A percentile compares a stretch with the other conserved stretches of the same genome.
Conservation (phyloP, 2,113 vertebrate genomes). For the Argyrosomus japonicus region DNA sequence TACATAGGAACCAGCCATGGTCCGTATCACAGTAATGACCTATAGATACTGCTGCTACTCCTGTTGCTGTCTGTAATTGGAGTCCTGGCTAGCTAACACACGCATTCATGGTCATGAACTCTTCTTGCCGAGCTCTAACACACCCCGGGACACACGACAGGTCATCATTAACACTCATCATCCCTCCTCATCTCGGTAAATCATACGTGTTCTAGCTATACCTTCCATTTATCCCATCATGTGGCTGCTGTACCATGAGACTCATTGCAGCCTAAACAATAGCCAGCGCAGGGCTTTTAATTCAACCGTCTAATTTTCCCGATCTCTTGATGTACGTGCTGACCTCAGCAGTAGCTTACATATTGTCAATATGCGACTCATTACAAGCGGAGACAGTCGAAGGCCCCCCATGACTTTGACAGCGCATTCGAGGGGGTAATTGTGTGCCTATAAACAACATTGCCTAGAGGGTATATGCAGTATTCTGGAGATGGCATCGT, state of each 20-base stretch:
- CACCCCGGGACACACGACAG: slow-evolving; percentile 30
- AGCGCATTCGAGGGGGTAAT: slow-evolving; percentile 38
- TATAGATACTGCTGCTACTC: slow-evolving; percentile 73
- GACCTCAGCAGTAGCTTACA: slow-evolving; percentile 49
- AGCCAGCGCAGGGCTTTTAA: slow-evolving; percentile 15
- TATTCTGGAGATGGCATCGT: slow-evolving; percentile 33
- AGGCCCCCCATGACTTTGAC: slow-evolving; percentile 29
- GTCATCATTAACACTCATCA: slow-evolving; percentile 57
- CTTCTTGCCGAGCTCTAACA: slow-evolving; percentile 5
- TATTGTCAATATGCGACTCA: slow-evolving; percentile 51
- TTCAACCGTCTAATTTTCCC: slow-evolving; percentile 38
- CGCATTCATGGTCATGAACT: slow-evolving; percentile 36
- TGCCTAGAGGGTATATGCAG: slow-evolving; percentile 36
- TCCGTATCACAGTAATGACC: slow-evolving; percentile 77
- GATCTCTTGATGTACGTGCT: slow-evolving; percentile 31
- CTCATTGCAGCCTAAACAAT: slow-evolving; percentile 33
- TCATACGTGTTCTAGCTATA: background rate
- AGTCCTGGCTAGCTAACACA: slow-evolving; percentile 36
- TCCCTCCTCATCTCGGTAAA: slow-evolving; percentile 39
- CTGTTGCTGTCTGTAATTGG: slow-evolving; percentile 74
- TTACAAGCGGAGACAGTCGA: slow-evolving; percentile 34
- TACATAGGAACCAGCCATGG: slow-evolving; percentile 72
- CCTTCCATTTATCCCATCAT: slow-evolving; percentile 26
- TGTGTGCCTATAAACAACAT: slow-evolving; percentile 34
- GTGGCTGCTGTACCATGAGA: slow-evolving; percentile 8